Evolutionary conservation across 2,888 invertebrate genomes (phyloP), one percentile per base, ranked within the genome.

Genomic region (Auanema sp.): DNA sequence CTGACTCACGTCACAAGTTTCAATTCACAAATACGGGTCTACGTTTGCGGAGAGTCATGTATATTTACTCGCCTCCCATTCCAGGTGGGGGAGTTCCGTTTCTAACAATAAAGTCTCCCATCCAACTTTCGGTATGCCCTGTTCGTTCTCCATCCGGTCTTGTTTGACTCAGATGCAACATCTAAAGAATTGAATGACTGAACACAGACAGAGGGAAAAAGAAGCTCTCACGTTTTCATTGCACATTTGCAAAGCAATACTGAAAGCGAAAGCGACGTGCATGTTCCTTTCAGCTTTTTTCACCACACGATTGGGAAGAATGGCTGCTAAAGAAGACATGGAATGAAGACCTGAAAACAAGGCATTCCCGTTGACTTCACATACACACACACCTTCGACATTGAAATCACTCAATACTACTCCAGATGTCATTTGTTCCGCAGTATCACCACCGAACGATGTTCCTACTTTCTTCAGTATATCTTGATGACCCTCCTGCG

Each of bases 231-330:
- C 60, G 41, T 62, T 62, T 33, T 62, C 62, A 24, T 62, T 62
- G 57, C 62, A 62, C 62, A 62, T 62, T 18, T 62, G 62, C 11
- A 62, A 43, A 12, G 57, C 56, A 18, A 62, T 49, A 25, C 56
- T 57, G 42, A 62, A 62, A n/a, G 50, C 40, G 2, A 57, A 23
- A 23, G 62, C 56, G 12, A 57, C 57, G 25, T 62, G 57, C 56
- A 62, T 57, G 11, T 49, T 42, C 23, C 53, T 56, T 25, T 62
- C 62, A 18, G 41, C 21, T 12, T n/a, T 12, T 6, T 43, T 18
- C n/a, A 50, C 24, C 2, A 51, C 50, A 42, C 57, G 33, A 42
- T 40, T 57, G 8, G 62, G 57, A 18, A 62, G 57, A 50, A 56
- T 57, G 3, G 57, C 50, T 51, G 51, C 25, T 41, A 62, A 41